These are phyloP conservation scores for Leptocoma aspasia DNA, from an alignment of 2,113 vertebrate genomes.

Conservation along the genomic window DNA sequence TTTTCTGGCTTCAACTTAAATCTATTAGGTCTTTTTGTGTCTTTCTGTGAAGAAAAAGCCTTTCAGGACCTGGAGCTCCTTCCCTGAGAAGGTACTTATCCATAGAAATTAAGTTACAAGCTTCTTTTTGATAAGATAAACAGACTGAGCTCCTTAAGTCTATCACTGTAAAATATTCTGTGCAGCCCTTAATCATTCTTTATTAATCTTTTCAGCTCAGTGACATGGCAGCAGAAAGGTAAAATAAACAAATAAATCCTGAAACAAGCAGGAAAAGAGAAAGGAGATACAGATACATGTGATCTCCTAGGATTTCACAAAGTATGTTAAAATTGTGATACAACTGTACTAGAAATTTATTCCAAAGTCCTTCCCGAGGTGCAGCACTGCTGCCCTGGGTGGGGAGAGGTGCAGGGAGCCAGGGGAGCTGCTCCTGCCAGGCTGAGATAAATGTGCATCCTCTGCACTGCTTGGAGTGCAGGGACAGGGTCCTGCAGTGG, in stretches of 20 bases:
- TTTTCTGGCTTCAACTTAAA: not conserved
- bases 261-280: not conserved
- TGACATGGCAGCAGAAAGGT: not conserved
- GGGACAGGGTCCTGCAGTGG: not conserved
- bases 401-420: fast-evolving
- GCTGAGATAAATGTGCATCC: fast-evolving
- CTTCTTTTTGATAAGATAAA: constrained; percentile 22
- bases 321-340: not conserved
- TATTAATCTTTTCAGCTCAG: constrained; percentile 2
- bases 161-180: not conserved
- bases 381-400: not conserved
- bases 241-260: not conserved
- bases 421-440: not conserved
- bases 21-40: not conserved
- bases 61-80: not conserved
- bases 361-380: fast-evolving
- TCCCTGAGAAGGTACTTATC: not conserved
- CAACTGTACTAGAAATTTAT: fast-evolving
- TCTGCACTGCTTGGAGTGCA: fast-evolving
- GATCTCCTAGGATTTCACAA: not conserved
- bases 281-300: not conserved
- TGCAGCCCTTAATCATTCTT: not conserved
- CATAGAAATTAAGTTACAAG: constrained; percentile 31
- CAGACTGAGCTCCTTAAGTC: not conserved
- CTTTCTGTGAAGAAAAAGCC: not conserved